Evolutionary conservation across 2,797 vertebrate genomes (phyloP).

Genomic region (Poecilia picta): DNA sequence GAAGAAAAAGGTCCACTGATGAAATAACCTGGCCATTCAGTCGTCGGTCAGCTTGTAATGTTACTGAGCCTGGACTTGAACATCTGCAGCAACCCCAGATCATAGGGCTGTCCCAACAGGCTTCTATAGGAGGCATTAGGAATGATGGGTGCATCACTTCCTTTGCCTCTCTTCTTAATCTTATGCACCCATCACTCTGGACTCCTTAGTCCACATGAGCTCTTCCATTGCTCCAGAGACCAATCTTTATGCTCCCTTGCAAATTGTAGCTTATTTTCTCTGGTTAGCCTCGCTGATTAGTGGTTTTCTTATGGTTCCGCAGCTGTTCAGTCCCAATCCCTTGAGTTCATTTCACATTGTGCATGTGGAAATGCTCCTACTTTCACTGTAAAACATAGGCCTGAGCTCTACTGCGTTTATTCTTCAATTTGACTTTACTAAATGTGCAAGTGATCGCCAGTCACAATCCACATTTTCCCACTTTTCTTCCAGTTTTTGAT

Average conservation of each 20-base stretch:
- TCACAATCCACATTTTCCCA: not conserved
- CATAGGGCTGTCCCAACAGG: too few species aligned
- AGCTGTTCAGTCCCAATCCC: not conserved
- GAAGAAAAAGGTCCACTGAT: too few species aligned
- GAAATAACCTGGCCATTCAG: too few species aligned
- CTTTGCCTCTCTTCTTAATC: too few species aligned
- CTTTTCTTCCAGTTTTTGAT: not conserved
- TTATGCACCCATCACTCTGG: not conserved
- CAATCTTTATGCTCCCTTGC: not conserved
- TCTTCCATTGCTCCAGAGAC: not conserved
- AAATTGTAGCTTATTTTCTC: not conserved
- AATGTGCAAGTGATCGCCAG: not conserved
- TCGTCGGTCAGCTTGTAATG: too few species aligned
- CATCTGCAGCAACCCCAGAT: too few species aligned
- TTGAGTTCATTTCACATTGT: not conserved
- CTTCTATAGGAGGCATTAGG: not conserved
- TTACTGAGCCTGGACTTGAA: too few species aligned
- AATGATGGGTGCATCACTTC: not conserved
- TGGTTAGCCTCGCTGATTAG: not conserved
- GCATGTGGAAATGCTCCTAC: not conserved
- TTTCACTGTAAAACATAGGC: not conserved
- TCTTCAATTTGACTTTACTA: not conserved
- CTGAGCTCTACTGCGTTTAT: not conserved
- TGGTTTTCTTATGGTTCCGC: not conserved
- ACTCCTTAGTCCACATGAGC: not conserved